Base-by-base conservation (phyloP, 2,113 vertebrate genomes). In the Notiomystis cincta region DNA sequence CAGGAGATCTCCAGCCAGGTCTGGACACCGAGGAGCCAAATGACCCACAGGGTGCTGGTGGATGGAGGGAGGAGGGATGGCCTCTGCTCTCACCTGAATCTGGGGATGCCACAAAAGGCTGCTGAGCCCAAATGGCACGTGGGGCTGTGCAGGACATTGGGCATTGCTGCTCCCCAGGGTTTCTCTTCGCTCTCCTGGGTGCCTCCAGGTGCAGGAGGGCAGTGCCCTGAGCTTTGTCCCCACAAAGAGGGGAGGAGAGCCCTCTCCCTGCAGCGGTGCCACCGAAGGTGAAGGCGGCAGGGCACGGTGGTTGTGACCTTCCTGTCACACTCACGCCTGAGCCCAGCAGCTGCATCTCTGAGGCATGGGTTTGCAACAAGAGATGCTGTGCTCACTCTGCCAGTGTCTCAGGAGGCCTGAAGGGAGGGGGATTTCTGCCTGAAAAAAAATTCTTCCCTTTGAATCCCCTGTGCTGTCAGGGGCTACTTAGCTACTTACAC, bases 61-160 rank as follows among this genome's bases (percentile, higher is more conserved):
- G 3, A 56, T 22, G 48, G 35, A 70, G 47, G 30, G 45, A 58
- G 27, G 20, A 56, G 45, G 7, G 60, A 37, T 38, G 60, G 45
- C 33, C 51, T 58, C 73, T 82, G 53, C 47, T 70, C 7, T 66
- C 64, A 44, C 58, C 19, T 44, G 35, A 30, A 61, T n/a, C 16
- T 16, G 6, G 17, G n/a, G 7, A 27, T 40, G 17, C 12, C 0
- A 1, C 48, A 24, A 40, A 78, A 69, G 21, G 61, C 38, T 79
- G 54, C 60, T 5, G 21, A 82, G 33, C 16, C 28, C 3, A 0
- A 30, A 19, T 0, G 3, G 8, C 30, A 21, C 62, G 12, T 0
- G 0, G 17, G 14, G 5, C 9, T 48, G 18, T 1, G 7, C 40
- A 24, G 50, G 25, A 19, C 0, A 0, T 25, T 25, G 58, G 35